Evolutionary conservation across 2,888 invertebrate species (phyloP), one percentile per base, ranked within the genome.

Genomic region (Keiferia lycopersicella): DNA sequence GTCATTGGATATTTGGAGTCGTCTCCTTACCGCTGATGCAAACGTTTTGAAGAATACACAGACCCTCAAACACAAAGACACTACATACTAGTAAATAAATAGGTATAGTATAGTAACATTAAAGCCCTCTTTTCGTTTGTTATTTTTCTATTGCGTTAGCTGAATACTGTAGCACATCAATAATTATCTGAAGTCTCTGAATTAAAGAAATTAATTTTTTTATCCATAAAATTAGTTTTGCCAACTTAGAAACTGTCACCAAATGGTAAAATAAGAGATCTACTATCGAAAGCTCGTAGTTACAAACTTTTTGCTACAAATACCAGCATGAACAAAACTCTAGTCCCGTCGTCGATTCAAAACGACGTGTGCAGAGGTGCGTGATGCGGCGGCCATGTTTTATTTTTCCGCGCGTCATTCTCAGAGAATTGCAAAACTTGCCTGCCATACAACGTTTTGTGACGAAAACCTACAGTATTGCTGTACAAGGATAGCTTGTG

Each of bases 291-390:
- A 2, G 26, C 26, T 26, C 26, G 26, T 26, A 26, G 26, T 2
- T 10, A 18, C 50, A 7, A 7, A 50, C 7, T 50, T 14, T 50
- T 20, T 20, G 20, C 50, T 41, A n/a, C 16, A 45, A 45, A 45
- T 16, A 45, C n/a, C n/a, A 16, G 45, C 45, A 8, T 45, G 45
- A 16, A n/a, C 45, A 45, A 45, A 45, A 45, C 45, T 45, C 16
- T 16, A 45, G 14, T 41, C 45, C n/a, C 16, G 11, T 45, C 16
- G 45, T 45, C 45, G 16, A 45, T 45, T 45, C 45, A 4, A n/a
- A 45, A n/a, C 45, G 45, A 45, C 45, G 45, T 45, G 45, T 45
- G 45, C 45, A 45, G 45, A 45, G n/a, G 45, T 45, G 45, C 45
- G 16, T 45, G 45, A n/a, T 45, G 45, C 8, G 45, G 45, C 45